Conservation (phyloP, 2,113 vertebrate genomes). For the Ictalurus furcatus region DNA sequence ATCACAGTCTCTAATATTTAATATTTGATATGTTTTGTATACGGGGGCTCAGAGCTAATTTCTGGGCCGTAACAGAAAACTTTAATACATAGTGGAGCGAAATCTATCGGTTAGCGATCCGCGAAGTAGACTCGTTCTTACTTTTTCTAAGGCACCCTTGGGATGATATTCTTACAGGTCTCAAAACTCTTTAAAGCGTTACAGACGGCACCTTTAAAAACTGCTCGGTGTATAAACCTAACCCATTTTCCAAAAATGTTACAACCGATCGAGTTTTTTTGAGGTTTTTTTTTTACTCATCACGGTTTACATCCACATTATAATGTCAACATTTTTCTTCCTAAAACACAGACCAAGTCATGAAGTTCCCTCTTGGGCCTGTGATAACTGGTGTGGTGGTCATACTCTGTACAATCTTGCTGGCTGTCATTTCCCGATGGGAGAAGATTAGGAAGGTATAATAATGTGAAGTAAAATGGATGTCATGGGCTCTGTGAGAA, state of each 20-base stretch:
- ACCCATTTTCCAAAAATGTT: background rate
- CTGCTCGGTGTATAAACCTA: background rate
- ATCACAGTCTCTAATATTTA: background rate
- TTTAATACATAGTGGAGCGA: background rate
- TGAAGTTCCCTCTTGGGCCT: slow-evolving; percentile 68
- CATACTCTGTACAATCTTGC: slow-evolving; percentile 59
- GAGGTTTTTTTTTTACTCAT: background rate
- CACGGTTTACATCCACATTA: too few species aligned
- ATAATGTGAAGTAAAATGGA: slow-evolving; percentile 47
- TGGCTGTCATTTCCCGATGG: slow-evolving; percentile 67
- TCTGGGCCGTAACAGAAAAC: too few species aligned
- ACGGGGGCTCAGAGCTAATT: background rate
- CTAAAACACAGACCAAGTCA: slow-evolving; percentile 56
- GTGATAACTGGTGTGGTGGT: slow-evolving; percentile 71
- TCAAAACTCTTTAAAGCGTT: background rate
- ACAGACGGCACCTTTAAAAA: background rate
- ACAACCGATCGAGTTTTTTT: background rate
- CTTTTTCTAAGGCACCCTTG: background rate
- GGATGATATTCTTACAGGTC: background rate
- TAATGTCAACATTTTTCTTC: background rate
- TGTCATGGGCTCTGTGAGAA: background rate
- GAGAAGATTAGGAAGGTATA: slow-evolving; percentile 61
- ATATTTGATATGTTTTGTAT: background rate
- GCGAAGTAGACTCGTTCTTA: background rate
- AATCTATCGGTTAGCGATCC: background rate